phyloP scores from a whole-genome alignment of 37 sponge, comb jelly and placozoan genomes.

The Halichondria panicea region DNA sequence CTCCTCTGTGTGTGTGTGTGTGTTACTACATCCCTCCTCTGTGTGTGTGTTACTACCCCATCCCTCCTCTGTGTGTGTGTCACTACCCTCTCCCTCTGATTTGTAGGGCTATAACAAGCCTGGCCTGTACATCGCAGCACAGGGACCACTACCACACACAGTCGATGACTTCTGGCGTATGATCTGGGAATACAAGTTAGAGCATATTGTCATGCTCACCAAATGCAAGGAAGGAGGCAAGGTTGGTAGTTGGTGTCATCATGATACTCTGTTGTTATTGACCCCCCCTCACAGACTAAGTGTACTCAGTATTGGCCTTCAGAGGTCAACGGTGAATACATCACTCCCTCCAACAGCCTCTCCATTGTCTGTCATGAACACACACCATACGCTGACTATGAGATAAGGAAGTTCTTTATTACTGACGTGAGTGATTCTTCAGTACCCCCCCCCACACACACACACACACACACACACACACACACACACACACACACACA shows the following conservation, averaged over 20 bases:
- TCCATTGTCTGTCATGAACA: constrained; percentile 25
- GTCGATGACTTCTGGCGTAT: constrained; percentile 78
- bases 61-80: neutral
- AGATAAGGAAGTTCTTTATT: constrained; percentile 54
- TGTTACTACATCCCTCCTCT: neutral
- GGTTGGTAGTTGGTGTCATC: constrained; percentile 10
- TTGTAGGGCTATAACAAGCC: constrained; percentile 29
- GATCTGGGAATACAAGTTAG: constrained; percentile 64
- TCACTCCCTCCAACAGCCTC: constrained; percentile 11
- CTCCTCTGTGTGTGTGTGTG: neutral
- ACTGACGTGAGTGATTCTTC: constrained; percentile 56
- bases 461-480: no score
- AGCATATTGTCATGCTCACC: constrained; percentile 74
- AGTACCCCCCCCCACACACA: no score
- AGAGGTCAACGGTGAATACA: constrained; percentile 32
- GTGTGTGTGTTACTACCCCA: neutral
- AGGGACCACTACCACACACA: constrained; percentile 65
- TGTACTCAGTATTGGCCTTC: constrained; percentile 95
- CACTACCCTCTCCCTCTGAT: neutral
- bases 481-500: no score
- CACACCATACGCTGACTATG: constrained; percentile 75
- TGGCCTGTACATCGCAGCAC: constrained; percentile 63
- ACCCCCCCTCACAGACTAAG: constrained; percentile 51
- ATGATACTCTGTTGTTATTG: neutral
- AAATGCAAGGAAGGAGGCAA: constrained; percentile 59